Percentiles rank a stretch among this genome's conserved stretches.
phyloP scores from a whole-genome alignment of 2,888 invertebrate genomes.

The Endomychus coccineus region DNA sequence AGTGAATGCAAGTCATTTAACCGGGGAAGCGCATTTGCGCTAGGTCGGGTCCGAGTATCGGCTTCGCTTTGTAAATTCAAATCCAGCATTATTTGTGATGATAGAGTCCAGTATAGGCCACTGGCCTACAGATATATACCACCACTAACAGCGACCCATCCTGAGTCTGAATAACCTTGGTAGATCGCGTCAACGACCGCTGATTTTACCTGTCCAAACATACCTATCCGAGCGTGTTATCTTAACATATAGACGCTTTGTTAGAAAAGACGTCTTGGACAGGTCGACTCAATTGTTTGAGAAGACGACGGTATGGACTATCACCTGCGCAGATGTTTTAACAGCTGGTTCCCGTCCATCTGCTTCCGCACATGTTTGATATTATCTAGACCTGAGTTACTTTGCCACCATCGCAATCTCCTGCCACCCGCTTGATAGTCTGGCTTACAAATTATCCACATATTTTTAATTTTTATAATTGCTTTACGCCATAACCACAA shows the following conservation, averaged over 20 bases:
- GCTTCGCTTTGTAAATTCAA: conserved; percentile 13
- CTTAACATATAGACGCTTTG: too few relatives aligned
- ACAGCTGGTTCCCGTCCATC: conserved; percentile 40
- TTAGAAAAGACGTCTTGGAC: conserved; percentile 9
- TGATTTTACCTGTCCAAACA: conserved; percentile 30
- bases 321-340: conserved; percentile 33
- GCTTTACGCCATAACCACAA: too few relatives aligned
- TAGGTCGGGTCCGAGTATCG: conserved; percentile 18
- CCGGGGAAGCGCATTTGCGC: too few relatives aligned
- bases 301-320: conserved; percentile 10
- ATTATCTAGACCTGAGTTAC: conserved; percentile 19
- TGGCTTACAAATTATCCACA: neutral
- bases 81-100: neutral
- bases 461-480: too few relatives aligned
- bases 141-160: too few relatives aligned
- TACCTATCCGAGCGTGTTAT: conserved; percentile 22
- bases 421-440: conserved; percentile 1
- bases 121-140: too few relatives aligned
- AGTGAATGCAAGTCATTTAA: conserved; percentile 1
- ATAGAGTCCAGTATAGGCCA: too few relatives aligned
- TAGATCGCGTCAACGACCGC: conserved; percentile 31
- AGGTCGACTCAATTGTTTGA: conserved; percentile 8
- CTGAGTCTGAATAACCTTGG: too few relatives aligned
- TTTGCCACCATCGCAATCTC: conserved; percentile 3
- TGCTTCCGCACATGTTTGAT: conserved; percentile 38